Conservation (phyloP, 2,113 vertebrate species). For the Acrocephalus kingi region DNA sequence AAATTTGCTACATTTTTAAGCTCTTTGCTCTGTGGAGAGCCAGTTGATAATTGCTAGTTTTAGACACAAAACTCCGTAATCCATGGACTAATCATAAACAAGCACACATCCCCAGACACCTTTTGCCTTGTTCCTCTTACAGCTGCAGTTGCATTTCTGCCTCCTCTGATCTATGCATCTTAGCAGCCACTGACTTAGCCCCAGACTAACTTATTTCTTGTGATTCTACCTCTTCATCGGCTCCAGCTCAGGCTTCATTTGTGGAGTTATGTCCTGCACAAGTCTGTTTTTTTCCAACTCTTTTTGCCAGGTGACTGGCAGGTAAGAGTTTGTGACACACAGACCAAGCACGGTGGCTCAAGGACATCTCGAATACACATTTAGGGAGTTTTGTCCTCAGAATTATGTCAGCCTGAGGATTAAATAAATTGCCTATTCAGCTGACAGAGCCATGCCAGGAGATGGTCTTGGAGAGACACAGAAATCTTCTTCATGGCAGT, state of each 20-base stretch:
- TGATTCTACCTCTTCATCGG: neutral
- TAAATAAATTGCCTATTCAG: neutral
- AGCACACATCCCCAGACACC: neutral
- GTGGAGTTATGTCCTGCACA: neutral
- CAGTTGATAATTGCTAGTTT: neutral
- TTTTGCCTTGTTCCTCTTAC: neutral
- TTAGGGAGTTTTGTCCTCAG: neutral
- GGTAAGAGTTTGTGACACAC: neutral
- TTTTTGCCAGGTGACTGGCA: neutral
- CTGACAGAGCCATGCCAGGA: neutral
- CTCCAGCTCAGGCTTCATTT: neutral
- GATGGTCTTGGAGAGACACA: neutral
- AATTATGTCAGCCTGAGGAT: neutral
- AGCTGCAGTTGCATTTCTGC: neutral
- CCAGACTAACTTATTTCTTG: neutral
- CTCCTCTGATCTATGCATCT: neutral
- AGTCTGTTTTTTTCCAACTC: neutral
- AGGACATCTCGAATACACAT: rapidly evolving
- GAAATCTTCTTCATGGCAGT: neutral
- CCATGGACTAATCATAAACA: neutral
- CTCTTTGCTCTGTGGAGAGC: neutral
- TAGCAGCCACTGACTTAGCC: neutral
- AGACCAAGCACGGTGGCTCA: rapidly evolving
- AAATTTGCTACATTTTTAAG: neutral
- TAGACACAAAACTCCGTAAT: neutral